Base-by-base conservation (phyloP, 2,797 vertebrate genomes). In the Thripadectes ignobilis region DNA sequence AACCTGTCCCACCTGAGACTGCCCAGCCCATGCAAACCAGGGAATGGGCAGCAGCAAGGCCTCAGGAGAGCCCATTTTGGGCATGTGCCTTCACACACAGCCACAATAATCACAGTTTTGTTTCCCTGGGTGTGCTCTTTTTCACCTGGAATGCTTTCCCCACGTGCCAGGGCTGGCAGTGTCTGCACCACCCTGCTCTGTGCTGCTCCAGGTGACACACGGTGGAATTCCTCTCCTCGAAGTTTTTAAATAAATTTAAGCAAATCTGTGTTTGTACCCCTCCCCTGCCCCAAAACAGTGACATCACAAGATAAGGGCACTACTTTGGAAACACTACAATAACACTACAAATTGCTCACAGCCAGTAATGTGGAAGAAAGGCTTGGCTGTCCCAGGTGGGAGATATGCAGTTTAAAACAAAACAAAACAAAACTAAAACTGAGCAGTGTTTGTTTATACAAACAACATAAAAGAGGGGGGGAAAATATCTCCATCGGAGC, bases 291-390 rank as follows among this genome's bases (percentile, higher is more conserved):
- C 20, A 7, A 38, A 38, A 23, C 17, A 29, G 43, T 24, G 22
- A 94, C 92, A 92, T 92, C 74, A 94, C 83, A 89, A 85, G 88
- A 32, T 34, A 73, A 10, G 41, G 39, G 27, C 24, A 29, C 77
- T 73, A 14, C 80, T 82, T 46, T 93, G 92, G 93, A 80, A 92
- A 63, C 36, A 7, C 59, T 52, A 61, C 78, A 89, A 0, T 24
- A 79, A 76, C 46, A 54, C 59, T 93, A 71, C 88, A 94, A 93
- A 94, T 76, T 95, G 86, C 92, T 96, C 17, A 41, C 45, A 91
- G 90, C 29, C 83, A 69, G 77, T 16, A 76, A 38, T 0, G 7
- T 4, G 48, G 66, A 45, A 86, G 63, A 85, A 91, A 82, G 67
- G 77, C 29, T 38, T 11, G 14, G 29, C 55, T 69, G 63, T 21